These are phyloP conservation scores for Callipepla californica DNA, from an alignment of 2,113 vertebrate genomes.

Conservation along the genomic window DNA sequence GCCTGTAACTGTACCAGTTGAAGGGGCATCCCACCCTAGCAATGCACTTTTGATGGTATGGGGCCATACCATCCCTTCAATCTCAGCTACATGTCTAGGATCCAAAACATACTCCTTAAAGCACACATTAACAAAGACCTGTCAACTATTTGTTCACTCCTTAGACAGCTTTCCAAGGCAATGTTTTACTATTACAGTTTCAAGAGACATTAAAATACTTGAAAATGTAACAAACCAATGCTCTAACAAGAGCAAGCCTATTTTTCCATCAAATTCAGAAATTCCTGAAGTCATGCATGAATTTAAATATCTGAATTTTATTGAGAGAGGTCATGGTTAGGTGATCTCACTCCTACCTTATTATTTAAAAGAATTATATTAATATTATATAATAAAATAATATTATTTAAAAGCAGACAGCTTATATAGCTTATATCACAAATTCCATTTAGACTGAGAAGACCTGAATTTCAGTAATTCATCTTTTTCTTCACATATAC, in stretches of 20 bases:
- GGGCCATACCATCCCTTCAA: not conserved
- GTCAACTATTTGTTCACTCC: not conserved
- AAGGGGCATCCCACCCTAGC: not conserved
- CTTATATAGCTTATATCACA: not conserved
- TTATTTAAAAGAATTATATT: no score
- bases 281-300: not conserved
- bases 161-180: not conserved
- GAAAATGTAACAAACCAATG: not conserved
- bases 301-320: not conserved
- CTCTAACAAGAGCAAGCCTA: not conserved
- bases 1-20: not conserved
- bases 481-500: not conserved
- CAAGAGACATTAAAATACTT: not conserved
- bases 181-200: not conserved
- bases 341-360: not conserved
- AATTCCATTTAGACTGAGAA: not conserved
- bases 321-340: not conserved
- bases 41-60: not conserved
- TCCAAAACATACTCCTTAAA: not conserved
- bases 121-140: not conserved
- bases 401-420: not conserved
- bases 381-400: no score
- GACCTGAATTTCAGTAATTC: not conserved
- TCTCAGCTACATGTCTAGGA: not conserved
- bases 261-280: not conserved